Evolutionary conservation across 2,888 invertebrate species (phyloP).

Genomic region (Nudaria mundana): DNA sequence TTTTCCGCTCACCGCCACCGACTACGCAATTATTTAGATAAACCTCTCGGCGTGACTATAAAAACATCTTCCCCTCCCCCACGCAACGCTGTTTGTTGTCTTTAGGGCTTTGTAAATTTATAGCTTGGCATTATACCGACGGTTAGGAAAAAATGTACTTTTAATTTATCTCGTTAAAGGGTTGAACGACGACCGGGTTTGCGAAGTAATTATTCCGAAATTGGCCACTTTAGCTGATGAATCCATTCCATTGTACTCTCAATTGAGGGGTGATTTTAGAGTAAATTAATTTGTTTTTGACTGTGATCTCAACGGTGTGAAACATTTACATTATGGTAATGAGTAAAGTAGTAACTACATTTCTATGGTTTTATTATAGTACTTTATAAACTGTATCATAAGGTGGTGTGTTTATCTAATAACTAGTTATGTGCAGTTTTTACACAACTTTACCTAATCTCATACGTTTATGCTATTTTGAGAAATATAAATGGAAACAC

Average conservation of each 20-base stretch:
- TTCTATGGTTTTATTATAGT: background rate
- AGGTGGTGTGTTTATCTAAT: no score
- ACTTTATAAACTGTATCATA: no score
- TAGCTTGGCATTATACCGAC: conserved; percentile 70
- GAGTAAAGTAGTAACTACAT: conserved; percentile 39
- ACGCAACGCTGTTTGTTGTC: conserved; percentile 70
- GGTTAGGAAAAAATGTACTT: conserved; percentile 81
- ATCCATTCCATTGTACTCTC: conserved; percentile 70
- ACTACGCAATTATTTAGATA: conserved; percentile 81
- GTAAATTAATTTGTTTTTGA: conserved; percentile 72
- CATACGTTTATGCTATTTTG: no score
- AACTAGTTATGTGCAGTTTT: no score
- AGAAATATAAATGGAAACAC: no score
- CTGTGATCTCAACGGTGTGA: conserved; percentile 64
- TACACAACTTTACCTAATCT: no score
- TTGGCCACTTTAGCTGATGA: conserved; percentile 81
- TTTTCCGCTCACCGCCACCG: conserved; percentile 80
- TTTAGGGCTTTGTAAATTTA: conserved; percentile 80
- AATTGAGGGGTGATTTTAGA: conserved; percentile 62
- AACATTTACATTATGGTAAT: conserved; percentile 70
- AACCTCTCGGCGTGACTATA: conserved; percentile 80
- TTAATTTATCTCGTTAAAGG: conserved; percentile 82
- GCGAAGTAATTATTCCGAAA: conserved; percentile 79
- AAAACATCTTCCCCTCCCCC: conserved; percentile 78
- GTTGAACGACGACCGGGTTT: conserved; percentile 78